Evolutionary conservation across 2,888 invertebrate genomes (phyloP).

Genomic region (Vanessa cardui): DNA sequence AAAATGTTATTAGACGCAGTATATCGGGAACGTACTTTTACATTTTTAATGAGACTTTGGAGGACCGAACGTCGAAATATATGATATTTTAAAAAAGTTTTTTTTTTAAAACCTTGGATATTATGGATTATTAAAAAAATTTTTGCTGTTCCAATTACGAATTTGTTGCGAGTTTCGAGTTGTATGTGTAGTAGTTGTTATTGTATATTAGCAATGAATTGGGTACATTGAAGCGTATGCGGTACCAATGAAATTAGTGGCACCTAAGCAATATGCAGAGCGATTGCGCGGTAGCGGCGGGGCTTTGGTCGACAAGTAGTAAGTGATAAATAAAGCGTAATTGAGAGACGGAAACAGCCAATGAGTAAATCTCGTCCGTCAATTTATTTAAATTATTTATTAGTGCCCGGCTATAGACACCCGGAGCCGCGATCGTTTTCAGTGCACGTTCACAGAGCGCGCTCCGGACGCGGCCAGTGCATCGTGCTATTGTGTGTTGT

Average conservation of each 20-base stretch:
- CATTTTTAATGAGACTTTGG: no score
- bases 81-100: no score
- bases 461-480: constrained; percentile 69
- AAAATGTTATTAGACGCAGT: no score
- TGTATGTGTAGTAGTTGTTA: neutral
- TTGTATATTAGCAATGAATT: constrained; percentile 3
- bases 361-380: constrained; percentile 84
- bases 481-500: constrained; percentile 50
- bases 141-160: no score
- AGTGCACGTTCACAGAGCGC: constrained; percentile 69
- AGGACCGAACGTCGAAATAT: no score
- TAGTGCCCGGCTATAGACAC: constrained; percentile 82
- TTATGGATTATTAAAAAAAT: no score
- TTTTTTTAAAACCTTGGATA: no score
- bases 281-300: constrained; percentile 49
- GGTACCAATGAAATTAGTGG: constrained; percentile 25
- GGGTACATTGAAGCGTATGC: constrained; percentile 20
- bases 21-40: no score
- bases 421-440: constrained; percentile 75
- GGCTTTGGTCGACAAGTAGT: constrained; percentile 67
- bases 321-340: constrained; percentile 83
- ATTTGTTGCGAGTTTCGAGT: neutral
- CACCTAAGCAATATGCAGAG: constrained; percentile 32
- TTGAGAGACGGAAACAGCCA: constrained; percentile 82
- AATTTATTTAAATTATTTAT: constrained; percentile 84